phyloP scores from a whole-genome alignment of 2,888 invertebrate species.

The Lasioglossum leucozonium region DNA sequence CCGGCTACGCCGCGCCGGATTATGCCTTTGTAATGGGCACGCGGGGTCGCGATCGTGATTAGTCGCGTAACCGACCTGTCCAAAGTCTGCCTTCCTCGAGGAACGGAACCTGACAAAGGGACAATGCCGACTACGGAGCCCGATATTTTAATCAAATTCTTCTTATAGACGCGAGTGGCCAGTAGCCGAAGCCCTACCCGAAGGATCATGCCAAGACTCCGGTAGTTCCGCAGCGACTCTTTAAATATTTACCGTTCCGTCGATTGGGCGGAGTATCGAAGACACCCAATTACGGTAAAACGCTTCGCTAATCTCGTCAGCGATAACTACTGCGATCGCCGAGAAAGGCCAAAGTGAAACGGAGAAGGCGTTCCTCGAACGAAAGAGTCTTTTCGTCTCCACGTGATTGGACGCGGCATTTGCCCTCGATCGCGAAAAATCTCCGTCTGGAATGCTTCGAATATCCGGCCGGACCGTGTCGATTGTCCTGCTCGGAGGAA shows the following conservation, averaged over 20 bases:
- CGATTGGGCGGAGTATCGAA: too few relatives aligned
- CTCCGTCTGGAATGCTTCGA: background rate
- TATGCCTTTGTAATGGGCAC: conserved; percentile 9
- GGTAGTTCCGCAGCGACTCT: background rate
- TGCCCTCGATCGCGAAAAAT: background rate
- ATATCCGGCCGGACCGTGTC: background rate
- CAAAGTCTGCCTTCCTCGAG: background rate
- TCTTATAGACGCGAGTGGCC: background rate
- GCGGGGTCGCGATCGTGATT: background rate
- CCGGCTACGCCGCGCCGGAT: background rate
- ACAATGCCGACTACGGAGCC: background rate
- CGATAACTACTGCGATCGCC: background rate
- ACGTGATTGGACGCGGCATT: too few relatives aligned
- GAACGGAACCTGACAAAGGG: background rate
- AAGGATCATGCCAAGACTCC: background rate
- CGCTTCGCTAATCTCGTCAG: too few relatives aligned
- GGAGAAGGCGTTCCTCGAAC: background rate
- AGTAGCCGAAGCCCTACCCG: background rate
- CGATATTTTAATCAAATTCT: background rate
- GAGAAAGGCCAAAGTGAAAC: background rate
- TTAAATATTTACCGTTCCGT: too few relatives aligned
- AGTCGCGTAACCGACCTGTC: background rate
- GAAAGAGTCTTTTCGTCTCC: background rate
- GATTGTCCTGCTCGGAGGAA: background rate
- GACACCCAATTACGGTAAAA: too few relatives aligned